These are phyloP conservation scores for Scolopax rusticola DNA, from an alignment of 2,797 vertebrate species.

Conservation along the genomic window DNA sequence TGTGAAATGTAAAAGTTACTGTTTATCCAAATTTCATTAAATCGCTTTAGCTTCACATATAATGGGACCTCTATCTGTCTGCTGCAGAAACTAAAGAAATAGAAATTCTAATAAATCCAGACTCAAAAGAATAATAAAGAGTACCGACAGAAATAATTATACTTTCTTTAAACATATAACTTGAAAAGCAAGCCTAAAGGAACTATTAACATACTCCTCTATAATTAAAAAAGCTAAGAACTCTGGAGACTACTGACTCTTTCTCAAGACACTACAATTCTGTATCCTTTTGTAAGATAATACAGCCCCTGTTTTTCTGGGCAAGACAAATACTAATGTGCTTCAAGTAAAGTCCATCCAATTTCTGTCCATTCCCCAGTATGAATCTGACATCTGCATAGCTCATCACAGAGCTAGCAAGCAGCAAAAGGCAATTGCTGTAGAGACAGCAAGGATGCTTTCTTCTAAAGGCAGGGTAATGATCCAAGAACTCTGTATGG, in stretches of 20 bases:
- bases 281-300: not conserved
- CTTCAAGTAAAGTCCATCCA: not conserved
- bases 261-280: not conserved
- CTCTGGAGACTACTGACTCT: not conserved
- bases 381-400: not conserved
- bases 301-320: not conserved
- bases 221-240: not conserved
- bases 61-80: not conserved
- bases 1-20: not conserved
- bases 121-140: not conserved
- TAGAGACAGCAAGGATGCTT: not conserved
- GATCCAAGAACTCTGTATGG: not conserved
- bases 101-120: not conserved
- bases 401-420: not conserved
- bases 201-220: not conserved
- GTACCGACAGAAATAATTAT: not conserved
- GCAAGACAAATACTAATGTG: not conserved
- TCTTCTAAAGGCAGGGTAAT: not conserved
- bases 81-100: not conserved
- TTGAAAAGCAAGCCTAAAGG: not conserved
- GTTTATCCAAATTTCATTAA: conserved; percentile 1
- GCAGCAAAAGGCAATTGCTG: not conserved
- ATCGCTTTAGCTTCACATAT: not conserved
- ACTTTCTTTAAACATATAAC: not conserved
- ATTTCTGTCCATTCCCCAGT: not conserved